Evolutionary conservation across 2,113 vertebrate genomes (phyloP).

Genomic region (Entelurus aequoreus): DNA sequence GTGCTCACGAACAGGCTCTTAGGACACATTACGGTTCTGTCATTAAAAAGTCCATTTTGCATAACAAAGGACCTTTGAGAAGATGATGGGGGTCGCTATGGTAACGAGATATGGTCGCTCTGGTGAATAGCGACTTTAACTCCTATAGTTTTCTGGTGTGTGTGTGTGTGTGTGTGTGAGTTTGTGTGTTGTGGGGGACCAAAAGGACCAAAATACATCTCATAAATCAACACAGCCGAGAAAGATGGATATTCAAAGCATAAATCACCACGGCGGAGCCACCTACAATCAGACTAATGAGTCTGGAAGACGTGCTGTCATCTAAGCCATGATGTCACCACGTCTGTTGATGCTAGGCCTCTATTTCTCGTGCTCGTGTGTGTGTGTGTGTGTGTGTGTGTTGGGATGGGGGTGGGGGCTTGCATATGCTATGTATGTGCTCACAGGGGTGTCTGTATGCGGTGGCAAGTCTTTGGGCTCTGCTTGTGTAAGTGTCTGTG

Average conservation of each 20-base stretch:
- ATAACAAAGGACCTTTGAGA: too few species aligned
- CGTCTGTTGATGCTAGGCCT: constrained; percentile 53
- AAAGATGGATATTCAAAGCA: constrained; percentile 67
- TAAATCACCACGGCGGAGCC: constrained; percentile 74
- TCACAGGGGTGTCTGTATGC: constrained; percentile 45
- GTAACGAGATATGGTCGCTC: too few species aligned
- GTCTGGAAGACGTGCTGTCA: constrained; percentile 78
- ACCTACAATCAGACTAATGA: constrained; percentile 75
- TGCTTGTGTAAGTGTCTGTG: constrained; percentile 63
- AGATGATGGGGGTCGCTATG: too few species aligned
- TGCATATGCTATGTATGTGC: constrained; percentile 31
- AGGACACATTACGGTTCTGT: too few species aligned
- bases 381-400: constrained; percentile 17
- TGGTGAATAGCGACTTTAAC: too few species aligned
- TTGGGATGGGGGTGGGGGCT: background rate
- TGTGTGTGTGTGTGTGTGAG: background rate
- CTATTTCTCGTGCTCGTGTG: constrained; percentile 29
- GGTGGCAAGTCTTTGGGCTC: constrained; percentile 48
- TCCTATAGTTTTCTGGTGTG: constrained; percentile 52
- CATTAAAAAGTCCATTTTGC: too few species aligned
- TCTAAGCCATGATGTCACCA: constrained; percentile 73
- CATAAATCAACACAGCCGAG: constrained; percentile 68
- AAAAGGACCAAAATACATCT: constrained; percentile 64
- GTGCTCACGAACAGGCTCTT: too few species aligned
- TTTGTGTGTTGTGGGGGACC: constrained; percentile 25